A percentile compares a stretch with the other conserved stretches of the same genome.
Evolutionary conservation across 2,797 vertebrate genomes (phyloP).

Genomic region (Poeciliopsis presidionis): DNA sequence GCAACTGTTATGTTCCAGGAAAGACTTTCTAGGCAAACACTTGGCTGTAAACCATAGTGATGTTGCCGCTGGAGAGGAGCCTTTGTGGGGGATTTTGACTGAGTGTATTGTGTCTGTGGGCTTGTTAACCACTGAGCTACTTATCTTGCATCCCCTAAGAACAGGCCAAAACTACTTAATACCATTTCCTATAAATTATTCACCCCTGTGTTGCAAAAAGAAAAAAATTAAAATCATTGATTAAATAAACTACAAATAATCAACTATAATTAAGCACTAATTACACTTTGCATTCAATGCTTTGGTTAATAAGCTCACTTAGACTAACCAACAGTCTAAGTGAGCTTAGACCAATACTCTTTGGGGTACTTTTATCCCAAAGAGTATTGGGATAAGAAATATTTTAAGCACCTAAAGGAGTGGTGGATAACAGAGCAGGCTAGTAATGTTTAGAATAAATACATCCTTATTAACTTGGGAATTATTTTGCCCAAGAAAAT

Average conservation of each 20-base stretch:
- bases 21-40: constrained; percentile 45
- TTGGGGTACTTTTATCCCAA: not conserved
- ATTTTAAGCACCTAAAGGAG: constrained; percentile 27
- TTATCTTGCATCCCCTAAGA: constrained; percentile 49
- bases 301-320: constrained; percentile 32
- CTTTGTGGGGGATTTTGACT: constrained; percentile 56
- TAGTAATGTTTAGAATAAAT: constrained; percentile 2
- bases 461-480: not conserved
- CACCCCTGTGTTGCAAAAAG: constrained; percentile 26
- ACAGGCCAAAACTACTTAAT: constrained; percentile 38
- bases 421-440: not conserved
- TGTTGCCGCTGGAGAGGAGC: constrained; percentile 58
- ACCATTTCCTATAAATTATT: constrained; percentile 42
- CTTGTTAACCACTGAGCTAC: constrained; percentile 55
- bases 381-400: constrained; percentile 32
- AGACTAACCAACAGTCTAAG: constrained; percentile 17
- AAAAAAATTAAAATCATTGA: constrained; percentile 40
- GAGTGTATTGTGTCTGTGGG: constrained; percentile 52
- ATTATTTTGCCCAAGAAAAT: not conserved
- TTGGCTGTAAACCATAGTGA: constrained; percentile 56
- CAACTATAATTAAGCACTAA: constrained; percentile 43
- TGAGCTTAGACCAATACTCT: too few relatives aligned
- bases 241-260: constrained; percentile 51
- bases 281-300: constrained; percentile 48
- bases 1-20: constrained; percentile 47